phyloP scores from a whole-genome alignment of 2,113 vertebrate genomes.

The Acrocephalus kingi region DNA sequence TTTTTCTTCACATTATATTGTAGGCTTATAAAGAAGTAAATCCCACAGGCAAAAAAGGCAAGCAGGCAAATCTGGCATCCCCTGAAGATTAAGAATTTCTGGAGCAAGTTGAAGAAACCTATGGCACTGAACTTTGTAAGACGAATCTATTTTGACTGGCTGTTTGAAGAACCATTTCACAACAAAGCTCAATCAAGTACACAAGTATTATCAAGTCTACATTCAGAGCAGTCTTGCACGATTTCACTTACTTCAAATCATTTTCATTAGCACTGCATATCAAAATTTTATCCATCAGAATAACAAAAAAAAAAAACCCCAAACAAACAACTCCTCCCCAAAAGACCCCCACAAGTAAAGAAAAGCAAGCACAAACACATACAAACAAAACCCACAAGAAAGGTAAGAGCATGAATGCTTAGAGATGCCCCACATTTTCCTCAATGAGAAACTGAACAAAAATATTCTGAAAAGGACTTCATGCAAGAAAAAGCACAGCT shows the following conservation, averaged over 20 bases:
- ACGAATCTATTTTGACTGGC: not conserved
- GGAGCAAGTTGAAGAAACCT: not conserved
- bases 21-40: not conserved
- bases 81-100: not conserved
- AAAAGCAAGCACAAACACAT: not conserved
- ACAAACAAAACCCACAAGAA: not conserved
- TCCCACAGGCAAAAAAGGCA: not conserved
- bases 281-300: not conserved
- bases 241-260: not conserved
- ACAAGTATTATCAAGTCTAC: not conserved
- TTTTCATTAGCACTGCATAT: not conserved
- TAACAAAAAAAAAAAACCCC: not conserved
- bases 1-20: not conserved
- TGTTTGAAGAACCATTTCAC: not conserved
- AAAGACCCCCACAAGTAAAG: not conserved
- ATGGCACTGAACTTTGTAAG: not conserved
- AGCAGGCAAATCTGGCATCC: not conserved
- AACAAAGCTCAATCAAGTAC: not conserved
- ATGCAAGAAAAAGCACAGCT: not conserved
- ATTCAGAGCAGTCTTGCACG: not conserved
- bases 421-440: not conserved
- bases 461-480: not conserved
- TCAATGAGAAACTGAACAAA: not conserved
- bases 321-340: not conserved
- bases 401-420: not conserved